Evolutionary conservation across 2,113 vertebrate genomes (phyloP).

Genomic region (Noctilio leporinus): DNA sequence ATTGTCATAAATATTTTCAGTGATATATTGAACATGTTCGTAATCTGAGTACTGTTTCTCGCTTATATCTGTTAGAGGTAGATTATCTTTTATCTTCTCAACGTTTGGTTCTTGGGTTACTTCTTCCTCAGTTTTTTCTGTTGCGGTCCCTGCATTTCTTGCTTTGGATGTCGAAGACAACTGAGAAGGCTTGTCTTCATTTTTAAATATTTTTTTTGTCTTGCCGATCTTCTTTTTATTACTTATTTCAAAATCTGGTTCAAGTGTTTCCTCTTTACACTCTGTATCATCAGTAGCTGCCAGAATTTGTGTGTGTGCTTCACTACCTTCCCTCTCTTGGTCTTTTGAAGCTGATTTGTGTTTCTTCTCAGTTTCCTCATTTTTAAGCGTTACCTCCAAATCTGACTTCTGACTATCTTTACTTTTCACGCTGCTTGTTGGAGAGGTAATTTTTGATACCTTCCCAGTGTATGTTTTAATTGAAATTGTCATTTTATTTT

Average conservation of each 20-base stretch:
- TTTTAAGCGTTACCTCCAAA: neutral
- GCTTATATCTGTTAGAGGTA: neutral
- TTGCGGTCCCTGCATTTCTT: neutral
- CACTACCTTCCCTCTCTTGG: neutral
- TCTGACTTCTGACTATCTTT: neutral
- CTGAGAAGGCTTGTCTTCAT: neutral
- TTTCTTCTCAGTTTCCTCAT: neutral
- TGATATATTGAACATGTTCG: constrained; percentile 49
- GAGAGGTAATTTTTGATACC: neutral
- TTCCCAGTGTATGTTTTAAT: neutral
- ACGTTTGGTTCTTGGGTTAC: neutral
- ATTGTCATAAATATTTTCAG: constrained; percentile 58
- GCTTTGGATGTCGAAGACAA: neutral
- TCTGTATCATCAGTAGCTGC: neutral
- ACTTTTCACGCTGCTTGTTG: neutral
- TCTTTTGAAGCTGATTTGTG: neutral
- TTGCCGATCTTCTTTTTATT: neutral
- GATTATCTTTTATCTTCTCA: neutral
- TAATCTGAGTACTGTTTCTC: neutral
- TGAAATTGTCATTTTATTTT: neutral
- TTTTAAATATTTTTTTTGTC: neutral
- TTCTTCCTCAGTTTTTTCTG: neutral
- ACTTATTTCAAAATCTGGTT: neutral
- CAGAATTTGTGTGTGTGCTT: neutral
- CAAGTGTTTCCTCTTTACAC: neutral